Conservation (phyloP, 2,113 vertebrate species). For the Zingel zingel region DNA sequence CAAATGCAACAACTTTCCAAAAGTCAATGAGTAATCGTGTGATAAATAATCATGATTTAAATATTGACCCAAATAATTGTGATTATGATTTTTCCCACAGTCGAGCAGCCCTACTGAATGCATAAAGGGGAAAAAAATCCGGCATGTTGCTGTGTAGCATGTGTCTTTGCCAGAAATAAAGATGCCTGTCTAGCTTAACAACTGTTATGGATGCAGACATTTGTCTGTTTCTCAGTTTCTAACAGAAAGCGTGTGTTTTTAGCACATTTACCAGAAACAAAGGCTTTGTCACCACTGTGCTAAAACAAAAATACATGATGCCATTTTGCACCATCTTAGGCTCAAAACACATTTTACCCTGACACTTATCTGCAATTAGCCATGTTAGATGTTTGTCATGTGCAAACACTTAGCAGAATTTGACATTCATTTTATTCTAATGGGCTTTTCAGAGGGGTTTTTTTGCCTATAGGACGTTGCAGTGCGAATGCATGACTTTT, state of each 20-base stretch:
- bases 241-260: neutral
- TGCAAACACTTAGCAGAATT: slow-evolving; percentile 65
- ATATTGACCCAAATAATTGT: too few species aligned
- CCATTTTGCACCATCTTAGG: slow-evolving; percentile 54
- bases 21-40: too few species aligned
- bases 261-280: slow-evolving; percentile 1
- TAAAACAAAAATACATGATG: slow-evolving; percentile 30
- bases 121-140: neutral
- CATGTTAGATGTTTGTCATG: slow-evolving; percentile 64
- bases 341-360: slow-evolving; percentile 50
- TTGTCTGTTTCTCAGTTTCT: neutral
- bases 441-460: slow-evolving; percentile 62
- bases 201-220: neutral
- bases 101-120: too few species aligned
- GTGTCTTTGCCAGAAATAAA: slow-evolving; percentile 6
- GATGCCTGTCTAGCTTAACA: slow-evolving; percentile 12
- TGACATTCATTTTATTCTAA: slow-evolving; percentile 71
- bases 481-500: slow-evolving; percentile 35
- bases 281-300: slow-evolving; percentile 19
- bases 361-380: slow-evolving; percentile 67
- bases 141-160: neutral
- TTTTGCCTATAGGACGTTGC: slow-evolving; percentile 52
- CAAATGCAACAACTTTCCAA: too few species aligned
- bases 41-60: too few species aligned
- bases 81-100: too few species aligned